Base-by-base conservation (phyloP, 2,888 invertebrate genomes). In the Rhyacophila evoluta region DNA sequence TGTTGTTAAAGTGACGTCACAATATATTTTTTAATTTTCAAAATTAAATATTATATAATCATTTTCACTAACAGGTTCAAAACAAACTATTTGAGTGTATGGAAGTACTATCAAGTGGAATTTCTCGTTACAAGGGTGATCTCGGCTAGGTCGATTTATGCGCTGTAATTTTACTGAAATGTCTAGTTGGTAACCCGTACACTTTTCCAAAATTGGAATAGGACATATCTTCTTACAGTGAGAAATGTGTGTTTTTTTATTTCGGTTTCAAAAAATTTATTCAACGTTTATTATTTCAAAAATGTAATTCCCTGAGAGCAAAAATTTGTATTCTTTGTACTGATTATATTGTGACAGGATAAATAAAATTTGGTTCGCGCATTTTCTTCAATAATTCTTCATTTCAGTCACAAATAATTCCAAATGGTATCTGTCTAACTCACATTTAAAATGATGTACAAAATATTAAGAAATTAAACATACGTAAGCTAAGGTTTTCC, bases 151-250 rank as follows among this genome's bases (percentile, higher is more conserved):
- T 55, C 55, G 55, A 55, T 55, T 55, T 55, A 55, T 55, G 55
- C 55, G 15, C 55, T 19, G 6, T 55, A 55, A 55, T 55, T 55
- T 55, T 55, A 55, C 55, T 55, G 19, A 55, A 55, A 55, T 55
- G 55, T 55, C 55, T 19, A 55, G 55, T 55, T 55, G 15, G 55
- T 55, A 55, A 8, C 55, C 2, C 8, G 12, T 55, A 55, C 55
- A 55, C 19, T 55, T 55, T 55, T 55, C 19, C 55, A 55, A 55
- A 55, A 55, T 55, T 55, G 55, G 55, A 55, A 55, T 55, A 55
- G 55, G 55, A 55, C 55, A 55, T 55, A 19, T 55, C 55, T 55
- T 55, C 12, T 15, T 8, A 55, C 19, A 55, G 55, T 25, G 55
- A 55, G 55, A 25, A 19, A 19, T 55, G 8, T 25, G 19, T 19